phyloP scores from a whole-genome alignment of 2,888 invertebrate genomes.

The Drosophila neoperkinsi region DNA sequence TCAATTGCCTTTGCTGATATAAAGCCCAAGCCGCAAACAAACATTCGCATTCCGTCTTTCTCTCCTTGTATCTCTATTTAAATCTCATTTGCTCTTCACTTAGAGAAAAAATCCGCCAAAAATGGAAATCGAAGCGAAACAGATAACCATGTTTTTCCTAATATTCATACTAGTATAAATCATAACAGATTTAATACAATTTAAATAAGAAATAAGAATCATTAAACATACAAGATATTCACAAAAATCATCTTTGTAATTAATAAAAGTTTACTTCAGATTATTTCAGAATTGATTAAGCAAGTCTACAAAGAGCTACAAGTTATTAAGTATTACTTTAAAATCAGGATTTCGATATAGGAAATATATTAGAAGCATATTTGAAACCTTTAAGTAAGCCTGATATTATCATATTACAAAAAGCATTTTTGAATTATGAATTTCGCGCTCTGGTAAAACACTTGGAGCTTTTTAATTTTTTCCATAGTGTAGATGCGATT shows the following conservation, averaged over 20 bases:
- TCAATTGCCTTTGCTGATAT: conserved; percentile 35
- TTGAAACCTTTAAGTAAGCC: too few species aligned
- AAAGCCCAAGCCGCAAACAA: conserved; percentile 46
- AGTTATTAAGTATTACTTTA: background rate
- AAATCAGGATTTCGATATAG: background rate
- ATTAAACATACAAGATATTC: background rate
- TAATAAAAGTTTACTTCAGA: background rate
- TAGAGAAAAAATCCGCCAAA: background rate
- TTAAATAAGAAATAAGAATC: background rate
- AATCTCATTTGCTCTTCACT: conserved; percentile 19
- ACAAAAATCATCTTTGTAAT: background rate
- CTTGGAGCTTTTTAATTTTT: background rate
- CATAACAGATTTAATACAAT: background rate
- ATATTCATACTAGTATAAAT: background rate
- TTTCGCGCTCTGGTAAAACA: background rate
- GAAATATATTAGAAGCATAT: background rate
- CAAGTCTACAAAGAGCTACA: background rate
- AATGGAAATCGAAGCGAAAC: background rate
- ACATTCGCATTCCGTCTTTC: background rate
- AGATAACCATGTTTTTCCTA: background rate
- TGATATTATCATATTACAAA: background rate
- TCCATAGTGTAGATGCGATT: conserved; percentile 45
- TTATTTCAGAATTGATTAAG: background rate
- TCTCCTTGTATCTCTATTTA: background rate
- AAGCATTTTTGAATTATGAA: background rate